phyloP scores from a whole-genome alignment of 2,888 invertebrate genomes.

The Frankliniella intonsa region DNA sequence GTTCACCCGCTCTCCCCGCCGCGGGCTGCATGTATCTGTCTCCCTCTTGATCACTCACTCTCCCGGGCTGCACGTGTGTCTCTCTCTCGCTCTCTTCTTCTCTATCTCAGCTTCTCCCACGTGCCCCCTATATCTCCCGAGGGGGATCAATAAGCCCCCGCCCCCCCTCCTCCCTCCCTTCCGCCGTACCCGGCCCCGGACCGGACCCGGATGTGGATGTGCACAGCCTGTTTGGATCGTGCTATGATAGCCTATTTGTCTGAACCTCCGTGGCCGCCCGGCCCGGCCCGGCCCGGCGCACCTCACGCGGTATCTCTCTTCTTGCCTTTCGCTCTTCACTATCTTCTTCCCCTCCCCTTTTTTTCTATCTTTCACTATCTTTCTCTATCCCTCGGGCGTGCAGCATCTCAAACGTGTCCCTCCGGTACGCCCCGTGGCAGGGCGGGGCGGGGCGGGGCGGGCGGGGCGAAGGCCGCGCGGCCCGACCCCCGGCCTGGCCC shows the following conservation, averaged over 20 bases:
- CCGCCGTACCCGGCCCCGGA: too few species aligned
- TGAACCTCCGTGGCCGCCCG: not conserved
- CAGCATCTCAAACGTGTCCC: not conserved
- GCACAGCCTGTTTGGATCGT: not conserved
- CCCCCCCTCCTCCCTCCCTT: not conserved
- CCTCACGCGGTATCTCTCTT: not conserved
- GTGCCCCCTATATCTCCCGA: too few species aligned
- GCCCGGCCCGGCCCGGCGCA: too few species aligned
- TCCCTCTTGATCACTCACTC: too few species aligned
- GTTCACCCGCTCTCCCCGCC: not conserved
- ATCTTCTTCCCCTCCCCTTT: not conserved
- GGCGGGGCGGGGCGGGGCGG: too few species aligned
- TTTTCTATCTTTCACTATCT: not conserved
- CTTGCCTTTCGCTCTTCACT: not conserved
- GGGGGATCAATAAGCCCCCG: too few species aligned
- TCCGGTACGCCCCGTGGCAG: not conserved
- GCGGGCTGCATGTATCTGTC: too few species aligned
- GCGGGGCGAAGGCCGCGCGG: too few species aligned
- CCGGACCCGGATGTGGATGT: not conserved
- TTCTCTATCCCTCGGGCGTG: not conserved
- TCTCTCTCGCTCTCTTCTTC: too few species aligned
- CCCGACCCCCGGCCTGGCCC: not conserved
- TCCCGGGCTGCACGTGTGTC: too few species aligned
- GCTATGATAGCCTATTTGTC: slow-evolving; percentile 26
- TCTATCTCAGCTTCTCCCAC: too few species aligned